Base-by-base conservation (phyloP, 1,140 invertebrate species). In the Drosophila sechellia region DNA sequence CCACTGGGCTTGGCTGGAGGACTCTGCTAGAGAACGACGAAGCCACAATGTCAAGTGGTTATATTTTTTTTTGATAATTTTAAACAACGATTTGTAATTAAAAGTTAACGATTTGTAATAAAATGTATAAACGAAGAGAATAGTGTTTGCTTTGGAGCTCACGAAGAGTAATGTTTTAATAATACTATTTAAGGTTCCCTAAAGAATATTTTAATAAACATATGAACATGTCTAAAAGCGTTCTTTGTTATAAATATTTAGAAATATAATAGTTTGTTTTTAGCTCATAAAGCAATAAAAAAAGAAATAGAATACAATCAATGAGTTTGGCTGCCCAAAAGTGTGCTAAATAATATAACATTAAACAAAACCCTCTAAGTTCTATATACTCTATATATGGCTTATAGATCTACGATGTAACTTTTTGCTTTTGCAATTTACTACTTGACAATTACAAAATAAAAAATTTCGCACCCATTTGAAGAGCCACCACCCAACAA, bases 1-100 rank as follows among this genome's bases (percentile, higher is more conserved):
- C 73, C 12, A 40, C 66, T 68, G 54, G 85, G 49, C n/a, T 27
- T 76, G 71, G 85, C 49, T 1, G 69, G 52, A 31, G 72, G 72
- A 37, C 72, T 76, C 2, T 76, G 72, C 17, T 68, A 31, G 49
- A 37, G 1, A 20, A 42, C 27, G 46, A 34, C 8, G 8, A 17
- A 43, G 13, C 53, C 13, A 25, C 34, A 20, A 0, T 8, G 37
- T n/a, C 5, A 37, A 25, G 15, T 59, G 34, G 12, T 35, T 22
- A 22, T 17, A 3, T 13, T 35, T 65, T 74, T 75, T 75, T 39
- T 73, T n/a, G n/a, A 37, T 58, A 69, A 39, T 39, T 25, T 39
- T 73, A 55, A 73, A 40, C 10, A 75, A 75, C 52, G 53, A 52
- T 53, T 35, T 66, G 39, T 75, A 46, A 66, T 35, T 61, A 61